Percentiles rank a stretch among this genome's conserved stretches.
Evolutionary conservation across 30 jellyfish, hydroid and myxozoan genomes (phyloP).

Genomic region (Turritopsis rubra): DNA sequence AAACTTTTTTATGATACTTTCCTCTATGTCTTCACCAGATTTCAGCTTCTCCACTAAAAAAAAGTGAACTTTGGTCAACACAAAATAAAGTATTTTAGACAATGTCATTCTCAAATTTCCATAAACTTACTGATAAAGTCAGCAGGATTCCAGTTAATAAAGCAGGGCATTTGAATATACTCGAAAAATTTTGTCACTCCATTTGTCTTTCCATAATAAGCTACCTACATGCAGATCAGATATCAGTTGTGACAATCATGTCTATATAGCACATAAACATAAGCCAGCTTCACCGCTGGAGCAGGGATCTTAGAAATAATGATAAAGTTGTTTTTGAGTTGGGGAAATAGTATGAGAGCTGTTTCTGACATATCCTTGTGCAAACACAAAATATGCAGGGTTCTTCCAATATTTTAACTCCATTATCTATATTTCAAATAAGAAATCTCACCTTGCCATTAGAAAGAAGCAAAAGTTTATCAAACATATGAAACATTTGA

Average conservation of each 20-base stretch:
- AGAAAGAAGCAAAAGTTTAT: constrained; percentile 41
- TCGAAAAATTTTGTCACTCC: constrained; percentile 44
- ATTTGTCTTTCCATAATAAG: constrained; percentile 36
- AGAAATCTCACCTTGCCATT: constrained; percentile 28
- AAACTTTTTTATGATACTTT: constrained; percentile 26
- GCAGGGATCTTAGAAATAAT: constrained; percentile 61
- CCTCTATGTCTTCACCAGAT: constrained; percentile 34
- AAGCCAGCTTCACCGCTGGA: no score
- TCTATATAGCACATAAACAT: no score
- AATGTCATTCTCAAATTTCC: neutral
- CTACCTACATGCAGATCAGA: constrained; percentile 12
- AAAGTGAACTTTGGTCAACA: neutral
- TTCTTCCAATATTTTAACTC: constrained; percentile 31
- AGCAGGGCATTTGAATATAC: constrained; percentile 43
- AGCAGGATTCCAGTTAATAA: constrained; percentile 71
- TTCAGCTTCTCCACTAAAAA: constrained; percentile 46
- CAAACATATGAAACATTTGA: constrained; percentile 57
- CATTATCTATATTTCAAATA: neutral
- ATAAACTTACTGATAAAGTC: constrained; percentile 43
- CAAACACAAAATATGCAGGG: no score
- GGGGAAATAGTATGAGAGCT: no score
- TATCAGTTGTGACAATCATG: neutral
- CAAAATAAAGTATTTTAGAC: neutral
- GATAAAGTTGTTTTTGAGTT: no score
- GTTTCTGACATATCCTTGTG: no score